Evolutionary conservation across 2,113 vertebrate genomes (phyloP).

Genomic region (Vulpes vulpes): DNA sequence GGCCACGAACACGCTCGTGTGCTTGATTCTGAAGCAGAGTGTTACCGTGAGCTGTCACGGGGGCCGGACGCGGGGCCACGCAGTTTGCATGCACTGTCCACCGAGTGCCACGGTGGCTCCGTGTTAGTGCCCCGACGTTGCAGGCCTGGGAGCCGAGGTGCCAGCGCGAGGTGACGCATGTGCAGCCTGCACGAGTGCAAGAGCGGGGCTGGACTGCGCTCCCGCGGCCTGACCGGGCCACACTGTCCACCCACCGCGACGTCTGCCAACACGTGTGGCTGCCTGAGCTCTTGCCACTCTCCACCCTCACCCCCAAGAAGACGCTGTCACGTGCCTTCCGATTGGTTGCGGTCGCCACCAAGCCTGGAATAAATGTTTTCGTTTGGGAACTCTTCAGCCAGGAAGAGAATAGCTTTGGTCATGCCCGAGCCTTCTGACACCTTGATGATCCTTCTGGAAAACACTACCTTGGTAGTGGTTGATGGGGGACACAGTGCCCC

Average conservation of each 20-base stretch:
- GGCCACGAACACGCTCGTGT: background rate
- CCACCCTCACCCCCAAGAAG: background rate
- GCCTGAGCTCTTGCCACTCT: background rate
- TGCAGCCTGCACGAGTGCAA: background rate
- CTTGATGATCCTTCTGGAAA: background rate
- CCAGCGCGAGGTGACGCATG: background rate
- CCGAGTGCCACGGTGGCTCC: background rate
- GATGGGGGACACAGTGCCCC: background rate
- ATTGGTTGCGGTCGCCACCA: background rate
- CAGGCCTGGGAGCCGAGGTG: fast-evolving
- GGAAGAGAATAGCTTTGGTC: background rate
- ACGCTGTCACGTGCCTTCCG: background rate
- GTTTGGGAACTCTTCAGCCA: background rate
- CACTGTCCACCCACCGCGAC: background rate
- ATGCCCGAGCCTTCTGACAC: background rate
- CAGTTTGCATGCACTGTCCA: background rate
- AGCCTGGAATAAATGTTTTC: background rate
- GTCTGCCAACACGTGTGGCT: background rate
- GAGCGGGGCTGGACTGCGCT: background rate
- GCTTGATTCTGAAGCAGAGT: background rate
- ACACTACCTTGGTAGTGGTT: fast-evolving
- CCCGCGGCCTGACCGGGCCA: background rate
- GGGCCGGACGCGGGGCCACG: background rate
- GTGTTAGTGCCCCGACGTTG: fast-evolving
- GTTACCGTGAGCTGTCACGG: too few species aligned